phyloP scores from a whole-genome alignment of 2,797 vertebrate genomes.

The Microctenopoma stevenorrisi region DNA sequence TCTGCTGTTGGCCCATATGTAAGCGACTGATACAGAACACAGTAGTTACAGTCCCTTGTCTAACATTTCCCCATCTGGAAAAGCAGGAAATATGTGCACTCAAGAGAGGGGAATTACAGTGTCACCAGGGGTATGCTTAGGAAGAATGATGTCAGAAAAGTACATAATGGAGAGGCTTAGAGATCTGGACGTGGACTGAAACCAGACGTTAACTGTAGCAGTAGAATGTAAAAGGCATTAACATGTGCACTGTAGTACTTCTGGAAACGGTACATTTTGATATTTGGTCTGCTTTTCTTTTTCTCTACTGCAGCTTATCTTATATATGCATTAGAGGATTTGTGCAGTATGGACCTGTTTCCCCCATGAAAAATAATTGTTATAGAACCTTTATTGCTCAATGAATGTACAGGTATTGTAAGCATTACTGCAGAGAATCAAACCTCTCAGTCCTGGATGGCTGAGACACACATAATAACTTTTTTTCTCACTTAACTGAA shows the following conservation, averaged over 20 bases:
- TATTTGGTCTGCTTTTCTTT: conserved; percentile 1
- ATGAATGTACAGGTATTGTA: conserved; percentile 2
- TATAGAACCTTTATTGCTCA: conserved; percentile 4
- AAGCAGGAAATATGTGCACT: conserved; percentile 34
- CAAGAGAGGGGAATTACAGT: conserved; percentile 16
- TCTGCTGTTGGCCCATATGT: conserved; percentile 13
- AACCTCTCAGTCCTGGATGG: conserved; percentile 45
- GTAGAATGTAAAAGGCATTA: conserved; percentile 9
- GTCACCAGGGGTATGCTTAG: conserved; percentile 17
- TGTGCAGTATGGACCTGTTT: not conserved
- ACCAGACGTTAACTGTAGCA: conserved; percentile 21
- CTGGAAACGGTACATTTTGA: conserved; percentile 17
- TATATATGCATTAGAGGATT: not conserved
- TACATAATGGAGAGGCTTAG: not conserved
- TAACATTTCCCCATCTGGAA: conserved; percentile 46
- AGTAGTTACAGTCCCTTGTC: conserved; percentile 9
- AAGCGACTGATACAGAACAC: conserved; percentile 32
- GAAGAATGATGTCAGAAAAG: conserved; percentile 31
- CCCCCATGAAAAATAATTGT: conserved; percentile 11
- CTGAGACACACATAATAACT: conserved; percentile 39
- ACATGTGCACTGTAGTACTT: conserved; percentile 8
- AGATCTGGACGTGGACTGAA: conserved; percentile 14
- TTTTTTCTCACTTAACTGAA: conserved; percentile 34
- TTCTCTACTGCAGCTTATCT: not conserved
- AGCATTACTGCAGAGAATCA: conserved; percentile 19